Base-by-base conservation (phyloP, 2,113 vertebrate species). In the Dolichallabes microphthalmus region DNA sequence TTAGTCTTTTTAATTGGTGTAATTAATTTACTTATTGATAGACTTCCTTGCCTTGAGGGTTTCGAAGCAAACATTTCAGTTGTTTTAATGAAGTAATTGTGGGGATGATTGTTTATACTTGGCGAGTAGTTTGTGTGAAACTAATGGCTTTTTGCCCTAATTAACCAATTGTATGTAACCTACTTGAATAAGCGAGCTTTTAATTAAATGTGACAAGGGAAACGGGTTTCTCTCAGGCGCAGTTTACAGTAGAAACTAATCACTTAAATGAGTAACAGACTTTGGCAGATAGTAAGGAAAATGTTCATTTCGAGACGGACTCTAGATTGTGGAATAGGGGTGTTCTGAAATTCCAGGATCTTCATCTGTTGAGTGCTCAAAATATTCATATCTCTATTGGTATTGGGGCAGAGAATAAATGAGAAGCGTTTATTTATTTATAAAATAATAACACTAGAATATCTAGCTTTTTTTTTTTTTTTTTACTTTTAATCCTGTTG, bases 131-230 rank as follows among this genome's bases (percentile, higher is more conserved):
- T 96, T 94, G 93, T 93, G 95, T 94, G 95, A 95, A 94, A 93
- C 91, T 95, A 95, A 91, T 91, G 92, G 93, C 95, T 95, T 94
- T 92, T 93, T 94, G 91, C 88, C 87, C 80, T 93, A 95, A 95
- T 94, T 95, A 95, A 95, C 96, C 94, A 94, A 95, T 96, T 94
- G 94, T 93, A 89, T 94, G 94, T 93, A 89, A 87, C 92, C 91
- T 93, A 95, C 93, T 94, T 96, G 95, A 97, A 94, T 95, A 96
- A 97, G 94, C 90, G 89, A 88, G 91, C 88, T 90, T 95, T 96
- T 97, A 96, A 97, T 97, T 95, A 94, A 94, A 93, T 94, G 90
- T 94, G 96, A 94, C 94, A 94, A 93, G 92, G 93, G 93, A 94
- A 94, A 88, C 80, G 84, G 89, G 91, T 93, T 94, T 87, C 86